Evolutionary conservation across 2,888 invertebrate genomes (phyloP), one percentile per base, ranked within the genome.

Genomic region (Leptarthrus brevirostris): DNA sequence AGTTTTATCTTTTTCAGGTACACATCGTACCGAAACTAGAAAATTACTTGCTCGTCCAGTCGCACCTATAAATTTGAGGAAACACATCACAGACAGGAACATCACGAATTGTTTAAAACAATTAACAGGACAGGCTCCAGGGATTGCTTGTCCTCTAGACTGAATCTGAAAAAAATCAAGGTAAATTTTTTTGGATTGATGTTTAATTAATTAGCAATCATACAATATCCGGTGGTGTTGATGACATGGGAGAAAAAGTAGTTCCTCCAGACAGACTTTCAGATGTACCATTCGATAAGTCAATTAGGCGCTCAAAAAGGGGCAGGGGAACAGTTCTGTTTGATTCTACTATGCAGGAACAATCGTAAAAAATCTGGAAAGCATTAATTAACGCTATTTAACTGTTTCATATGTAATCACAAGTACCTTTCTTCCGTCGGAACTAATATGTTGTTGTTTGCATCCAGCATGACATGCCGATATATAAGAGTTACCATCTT

Each of bases 391-490:
- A 40, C 8, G 12, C 1, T 0, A 40, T 0, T 40, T 1, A n/a
- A 12, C 8, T 0, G 14, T 1, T 49, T 16, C 18, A n/a, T 49
- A 49, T 8, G 3, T 16, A 14, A 3, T 16, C 1, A 5, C 18
- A 16, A 14, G 10, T 53, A 88, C 85, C 83, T 86, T 87, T 26
- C 83, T 83, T 34, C 87, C 87, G 77, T 86, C 86, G 2, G 79
- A 26, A 0, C 80, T 80, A 8, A 81, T 80, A 47, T 83, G 81
- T 76, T 86, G 83, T 22, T 83, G 82, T 64, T 83, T 87, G 81
- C 93, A 93, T 3, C 94, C 93, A 18, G 93, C 93, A 81, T 93
- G 92, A 80, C 94, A 94, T 3, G 93, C 91, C 0, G 92, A 93
- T 78, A 93, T 93, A 80, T 89, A 93, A 2, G 91, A 90, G 77